Percentiles rank a stretch among this genome's conserved stretches.
phyloP scores from a whole-genome alignment of 2,888 invertebrate genomes.

The Orgyia antiqua region DNA sequence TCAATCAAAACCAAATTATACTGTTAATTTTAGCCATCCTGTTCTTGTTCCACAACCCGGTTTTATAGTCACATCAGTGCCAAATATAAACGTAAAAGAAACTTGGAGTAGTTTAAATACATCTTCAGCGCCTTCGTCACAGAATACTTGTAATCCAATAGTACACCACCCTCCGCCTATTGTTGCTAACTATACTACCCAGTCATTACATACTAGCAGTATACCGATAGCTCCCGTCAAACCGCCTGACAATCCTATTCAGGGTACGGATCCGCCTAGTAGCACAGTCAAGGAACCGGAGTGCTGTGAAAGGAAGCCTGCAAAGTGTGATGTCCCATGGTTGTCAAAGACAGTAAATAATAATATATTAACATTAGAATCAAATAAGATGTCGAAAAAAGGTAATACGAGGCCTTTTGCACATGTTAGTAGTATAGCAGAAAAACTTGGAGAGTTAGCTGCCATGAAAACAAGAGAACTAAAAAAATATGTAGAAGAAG shows the following conservation, averaged over 20 bases:
- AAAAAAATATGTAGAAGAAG: slow-evolving; percentile 16
- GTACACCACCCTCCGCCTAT: slow-evolving; percentile 59
- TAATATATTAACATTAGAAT: slow-evolving; percentile 59
- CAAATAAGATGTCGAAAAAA: slow-evolving; percentile 58
- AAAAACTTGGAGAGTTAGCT: slow-evolving; percentile 47
- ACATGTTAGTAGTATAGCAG: slow-evolving; percentile 56
- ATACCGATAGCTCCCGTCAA: slow-evolving; percentile 69
- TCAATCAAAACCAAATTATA: slow-evolving; percentile 71
- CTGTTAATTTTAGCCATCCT: slow-evolving; percentile 73
- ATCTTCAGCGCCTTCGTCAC: slow-evolving; percentile 44
- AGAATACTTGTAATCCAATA: slow-evolving; percentile 53
- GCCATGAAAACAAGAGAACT: slow-evolving; percentile 28
- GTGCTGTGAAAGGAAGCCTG: slow-evolving; percentile 39
- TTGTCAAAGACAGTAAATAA: slow-evolving; percentile 70
- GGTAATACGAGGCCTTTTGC: slow-evolving; percentile 62
- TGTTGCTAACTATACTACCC: slow-evolving; percentile 54
- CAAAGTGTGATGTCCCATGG: slow-evolving; percentile 71
- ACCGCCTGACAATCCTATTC: slow-evolving; percentile 69
- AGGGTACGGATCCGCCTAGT: slow-evolving; percentile 69
- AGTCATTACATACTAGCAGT: slow-evolving; percentile 61
- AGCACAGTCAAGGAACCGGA: slow-evolving; percentile 67
- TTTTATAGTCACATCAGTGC: slow-evolving; percentile 73
- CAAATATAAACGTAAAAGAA: slow-evolving; percentile 71
- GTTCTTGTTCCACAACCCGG: slow-evolving; percentile 69
- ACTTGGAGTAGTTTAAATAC: slow-evolving; percentile 65